phyloP scores from a whole-genome alignment of 2,113 vertebrate species.

The Hemibagrus wyckioides region DNA sequence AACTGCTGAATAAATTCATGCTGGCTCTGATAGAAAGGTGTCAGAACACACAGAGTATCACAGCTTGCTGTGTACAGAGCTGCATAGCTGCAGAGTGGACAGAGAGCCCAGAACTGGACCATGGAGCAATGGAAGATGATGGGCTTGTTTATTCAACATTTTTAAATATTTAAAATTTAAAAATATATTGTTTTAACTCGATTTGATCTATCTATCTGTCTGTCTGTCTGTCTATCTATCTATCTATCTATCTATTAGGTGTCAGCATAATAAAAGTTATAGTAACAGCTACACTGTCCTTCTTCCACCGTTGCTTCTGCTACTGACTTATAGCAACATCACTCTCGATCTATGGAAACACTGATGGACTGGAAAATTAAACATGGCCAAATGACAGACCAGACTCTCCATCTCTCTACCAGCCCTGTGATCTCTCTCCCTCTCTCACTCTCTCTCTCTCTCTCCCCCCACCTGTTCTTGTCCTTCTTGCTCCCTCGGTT shows the following conservation, averaged over 20 bases:
- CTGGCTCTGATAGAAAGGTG: no score
- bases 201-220: background rate
- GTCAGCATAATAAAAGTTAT: background rate
- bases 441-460: background rate
- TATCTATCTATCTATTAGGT: background rate
- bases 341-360: background rate
- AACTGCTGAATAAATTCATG: no score
- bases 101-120: no score
- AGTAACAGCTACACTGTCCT: background rate
- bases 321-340: background rate
- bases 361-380: constrained; percentile 27
- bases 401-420: background rate
- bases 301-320: background rate
- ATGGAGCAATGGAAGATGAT: no score
- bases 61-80: no score
- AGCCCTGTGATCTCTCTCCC: background rate
- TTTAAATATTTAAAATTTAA: no score
- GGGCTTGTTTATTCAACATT: no score
- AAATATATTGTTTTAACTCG: no score
- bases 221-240: background rate
- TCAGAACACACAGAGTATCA: no score
- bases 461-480: background rate
- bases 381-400: constrained; percentile 1
- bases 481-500: background rate
- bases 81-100: no score